A percentile compares a stretch with the other conserved stretches of the same genome.
phyloP scores from a whole-genome alignment of 2,797 vertebrate species.

The Alauda arvensis region DNA sequence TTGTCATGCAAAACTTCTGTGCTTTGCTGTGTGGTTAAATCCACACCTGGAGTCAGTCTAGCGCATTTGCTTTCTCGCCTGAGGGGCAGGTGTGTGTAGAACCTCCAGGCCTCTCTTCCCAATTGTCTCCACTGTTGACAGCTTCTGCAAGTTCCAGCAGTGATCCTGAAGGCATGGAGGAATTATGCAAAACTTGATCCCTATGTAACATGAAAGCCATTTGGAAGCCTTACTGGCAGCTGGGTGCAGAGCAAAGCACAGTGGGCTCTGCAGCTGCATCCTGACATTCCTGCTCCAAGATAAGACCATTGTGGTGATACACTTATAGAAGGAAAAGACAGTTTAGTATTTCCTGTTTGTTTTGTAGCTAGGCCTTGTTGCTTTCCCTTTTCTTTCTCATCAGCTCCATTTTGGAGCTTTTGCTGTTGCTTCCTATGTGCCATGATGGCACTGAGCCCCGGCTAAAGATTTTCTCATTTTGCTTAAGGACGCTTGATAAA shows the following conservation, averaged over 20 bases:
- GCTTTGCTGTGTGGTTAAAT: not conserved
- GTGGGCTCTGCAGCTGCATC: not conserved
- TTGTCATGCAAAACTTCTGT: not conserved
- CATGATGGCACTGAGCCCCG: not conserved
- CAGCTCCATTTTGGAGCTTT: not conserved
- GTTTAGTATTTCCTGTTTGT: not conserved
- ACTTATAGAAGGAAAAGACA: not conserved
- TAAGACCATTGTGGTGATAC: not conserved
- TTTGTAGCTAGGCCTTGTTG: not conserved
- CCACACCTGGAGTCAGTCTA: not conserved
- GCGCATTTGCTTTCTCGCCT: not conserved
- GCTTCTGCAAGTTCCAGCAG: conserved; percentile 21
- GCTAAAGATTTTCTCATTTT: not conserved
- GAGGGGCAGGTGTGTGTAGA: not conserved
- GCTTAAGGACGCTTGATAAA: not conserved
- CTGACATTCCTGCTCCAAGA: not conserved
- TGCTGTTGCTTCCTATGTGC: not conserved
- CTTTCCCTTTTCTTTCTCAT: not conserved
- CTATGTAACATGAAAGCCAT: fast-evolving
- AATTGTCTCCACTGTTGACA: not conserved
- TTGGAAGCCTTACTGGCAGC: not conserved
- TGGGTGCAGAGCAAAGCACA: not conserved
- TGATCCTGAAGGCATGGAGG: fast-evolving
- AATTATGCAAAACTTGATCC: not conserved
- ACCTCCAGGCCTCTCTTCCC: not conserved